Evolutionary conservation across 2,797 vertebrate genomes (phyloP), one percentile per base, ranked within the genome.

Genomic region (Mus spretus): DNA sequence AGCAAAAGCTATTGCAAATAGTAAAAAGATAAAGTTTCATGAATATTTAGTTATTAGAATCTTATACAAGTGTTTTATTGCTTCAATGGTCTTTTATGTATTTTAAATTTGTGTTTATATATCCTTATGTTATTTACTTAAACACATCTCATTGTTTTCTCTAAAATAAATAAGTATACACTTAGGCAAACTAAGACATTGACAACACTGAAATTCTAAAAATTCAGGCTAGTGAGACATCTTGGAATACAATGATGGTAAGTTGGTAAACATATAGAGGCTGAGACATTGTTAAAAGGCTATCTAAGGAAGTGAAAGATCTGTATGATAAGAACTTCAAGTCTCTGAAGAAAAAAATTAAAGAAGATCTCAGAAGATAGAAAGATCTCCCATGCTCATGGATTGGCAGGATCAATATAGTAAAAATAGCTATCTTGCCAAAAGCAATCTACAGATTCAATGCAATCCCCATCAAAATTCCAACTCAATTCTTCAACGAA

Each of bases 11-110:
- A 9, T 53, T 55, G 55, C 34, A 84, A 82, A 55, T 12, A 75
- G 1, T 67, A 11, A 3, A 91, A 63, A n/a, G 26, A 3, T 53
- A 82, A 53, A 10, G 1, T 44, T 55, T 28, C 9, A 34, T 10
- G 24, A 10, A n/a, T 6, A 87, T 50, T 74, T 40, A 84, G 19
- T 63, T 84, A 80, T 75, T 6, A 79, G 3, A 65, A n/a, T 86
- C 96, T 91, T 88, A 90, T 34, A 84, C 77, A 83, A 65, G 28
- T 65, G 17, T 17, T 90, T 40, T 55, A 77, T 84, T 90, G 19
- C 14, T 88, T 75, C 40, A 65, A 65, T 67, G 93, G 4, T 57
- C 57, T 74, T 83, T 7, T 13, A 59, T 28, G 0, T 55, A 74
- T 95, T 67, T 82, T 50, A 22, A 53, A 24, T 61, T 53, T 79